Conservation (phyloP, 2,797 vertebrate genomes). For the Falco peregrinus region DNA sequence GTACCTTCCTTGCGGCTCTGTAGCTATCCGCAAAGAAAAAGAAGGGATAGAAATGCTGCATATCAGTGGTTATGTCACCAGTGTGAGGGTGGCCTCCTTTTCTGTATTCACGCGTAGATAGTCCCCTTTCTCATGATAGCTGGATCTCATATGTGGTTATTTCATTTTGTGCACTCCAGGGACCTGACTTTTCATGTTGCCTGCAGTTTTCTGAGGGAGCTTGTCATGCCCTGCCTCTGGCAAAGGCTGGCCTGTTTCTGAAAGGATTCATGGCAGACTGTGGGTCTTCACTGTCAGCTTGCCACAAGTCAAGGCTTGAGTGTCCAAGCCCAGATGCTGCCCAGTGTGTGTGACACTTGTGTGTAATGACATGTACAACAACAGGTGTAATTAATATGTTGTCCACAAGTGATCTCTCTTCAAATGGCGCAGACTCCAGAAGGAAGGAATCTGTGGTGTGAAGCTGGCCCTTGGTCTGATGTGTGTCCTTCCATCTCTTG, state of each 20-base stretch:
- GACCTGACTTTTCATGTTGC: not conserved
- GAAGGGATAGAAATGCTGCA: not conserved
- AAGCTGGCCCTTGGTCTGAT: not conserved
- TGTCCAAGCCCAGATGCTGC: not conserved
- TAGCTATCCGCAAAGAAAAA: not conserved
- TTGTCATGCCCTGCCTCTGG: not conserved
- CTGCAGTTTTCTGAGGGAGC: not conserved
- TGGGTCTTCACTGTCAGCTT: accelerated
- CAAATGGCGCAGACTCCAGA: not conserved
- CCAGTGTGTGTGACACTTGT: not conserved
- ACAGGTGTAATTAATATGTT: not conserved
- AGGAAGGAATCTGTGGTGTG: not conserved
- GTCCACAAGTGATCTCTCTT: not conserved
- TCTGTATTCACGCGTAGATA: not conserved
- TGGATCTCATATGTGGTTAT: accelerated
- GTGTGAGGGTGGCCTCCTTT: not conserved
- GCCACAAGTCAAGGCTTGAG: not conserved
- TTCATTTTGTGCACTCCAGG: not conserved
- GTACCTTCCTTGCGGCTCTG: not conserved
- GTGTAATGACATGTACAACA: not conserved
- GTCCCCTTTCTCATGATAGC: not conserved
- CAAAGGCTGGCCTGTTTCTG: not conserved
- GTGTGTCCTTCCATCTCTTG: not conserved
- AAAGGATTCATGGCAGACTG: not conserved
- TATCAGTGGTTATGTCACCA: not conserved